These are phyloP conservation scores for Gobius niger DNA, from an alignment of 2,113 vertebrate genomes.

Conservation along the genomic window DNA sequence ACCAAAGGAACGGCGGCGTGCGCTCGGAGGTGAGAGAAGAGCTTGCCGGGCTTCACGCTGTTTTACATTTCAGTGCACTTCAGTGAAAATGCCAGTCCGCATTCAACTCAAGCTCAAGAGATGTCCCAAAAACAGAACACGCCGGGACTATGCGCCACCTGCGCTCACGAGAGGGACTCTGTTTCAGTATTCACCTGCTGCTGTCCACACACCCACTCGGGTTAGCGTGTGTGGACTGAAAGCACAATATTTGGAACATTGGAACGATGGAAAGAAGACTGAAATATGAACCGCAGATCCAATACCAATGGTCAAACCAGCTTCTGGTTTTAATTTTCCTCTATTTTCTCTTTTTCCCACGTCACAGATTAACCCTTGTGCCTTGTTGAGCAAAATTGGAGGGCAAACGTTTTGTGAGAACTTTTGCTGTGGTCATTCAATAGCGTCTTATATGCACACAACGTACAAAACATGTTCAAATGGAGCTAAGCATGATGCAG, in stretches of 20 bases:
- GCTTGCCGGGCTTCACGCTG: conserved; percentile 40
- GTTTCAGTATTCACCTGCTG: neutral
- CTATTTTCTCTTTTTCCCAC: too few species aligned
- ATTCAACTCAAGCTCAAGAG: conserved; percentile 39
- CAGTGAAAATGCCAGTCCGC: conserved; percentile 64
- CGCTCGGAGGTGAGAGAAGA: conserved; percentile 46
- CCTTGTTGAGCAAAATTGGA: too few species aligned
- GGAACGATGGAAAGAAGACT: neutral
- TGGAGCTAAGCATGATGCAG: too few species aligned
- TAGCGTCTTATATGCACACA: too few species aligned
- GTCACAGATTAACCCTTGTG: too few species aligned
- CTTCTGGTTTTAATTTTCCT: too few species aligned
- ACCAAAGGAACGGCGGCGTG: conserved; percentile 6
- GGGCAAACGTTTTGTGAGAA: too few species aligned
- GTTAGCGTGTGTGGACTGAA: neutral
- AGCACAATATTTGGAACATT: neutral
- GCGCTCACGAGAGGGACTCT: neutral
- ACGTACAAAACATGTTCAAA: too few species aligned
- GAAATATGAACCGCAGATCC: too few species aligned
- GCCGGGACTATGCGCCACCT: neutral
- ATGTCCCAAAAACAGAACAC: conserved; percentile 14
- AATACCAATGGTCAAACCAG: too few species aligned
- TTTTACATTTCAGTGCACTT: conserved; percentile 66
- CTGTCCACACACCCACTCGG: neutral
- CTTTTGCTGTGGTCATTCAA: too few species aligned